Conservation (phyloP, 2,113 vertebrate species). For the Ictalurus punctatus region DNA sequence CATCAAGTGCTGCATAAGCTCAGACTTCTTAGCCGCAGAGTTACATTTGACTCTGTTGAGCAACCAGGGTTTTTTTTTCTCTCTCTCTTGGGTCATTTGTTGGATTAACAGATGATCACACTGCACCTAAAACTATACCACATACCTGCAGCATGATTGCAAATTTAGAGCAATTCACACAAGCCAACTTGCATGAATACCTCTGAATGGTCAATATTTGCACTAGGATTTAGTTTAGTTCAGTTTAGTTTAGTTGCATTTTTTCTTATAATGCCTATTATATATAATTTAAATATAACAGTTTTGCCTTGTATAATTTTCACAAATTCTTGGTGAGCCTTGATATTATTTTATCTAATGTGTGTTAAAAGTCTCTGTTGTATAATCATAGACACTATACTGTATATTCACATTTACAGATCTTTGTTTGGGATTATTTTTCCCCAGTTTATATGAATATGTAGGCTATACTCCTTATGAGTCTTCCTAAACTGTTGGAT, state of each 20-base stretch:
- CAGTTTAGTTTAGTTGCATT: not conserved
- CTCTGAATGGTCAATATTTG: not conserved
- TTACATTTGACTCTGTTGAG: not conserved
- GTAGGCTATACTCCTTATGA: not conserved
- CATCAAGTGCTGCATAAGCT: slow-evolving; percentile 55
- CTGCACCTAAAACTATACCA: not conserved
- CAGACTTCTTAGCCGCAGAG: slow-evolving; percentile 8
- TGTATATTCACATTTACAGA: not conserved
- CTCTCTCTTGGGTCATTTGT: not conserved
- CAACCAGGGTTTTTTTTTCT: not conserved
- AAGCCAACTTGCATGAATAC: not conserved
- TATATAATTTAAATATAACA: not conserved
- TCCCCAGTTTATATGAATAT: not conserved
- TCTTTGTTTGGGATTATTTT: not conserved
- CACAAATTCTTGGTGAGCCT: not conserved
- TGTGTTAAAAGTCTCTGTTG: not conserved
- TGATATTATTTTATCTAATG: not conserved
- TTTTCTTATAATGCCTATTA: not conserved
- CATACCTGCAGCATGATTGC: not conserved
- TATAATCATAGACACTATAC: not conserved
- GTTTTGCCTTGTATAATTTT: not conserved
- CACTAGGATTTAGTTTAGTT: not conserved
- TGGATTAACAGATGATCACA: not conserved
- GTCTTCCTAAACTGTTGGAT: not conserved
- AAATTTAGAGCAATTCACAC: not conserved